These are phyloP conservation scores for Cryptoblepharus egeriae DNA, from an alignment of 2,797 vertebrate species.

Conservation along the genomic window DNA sequence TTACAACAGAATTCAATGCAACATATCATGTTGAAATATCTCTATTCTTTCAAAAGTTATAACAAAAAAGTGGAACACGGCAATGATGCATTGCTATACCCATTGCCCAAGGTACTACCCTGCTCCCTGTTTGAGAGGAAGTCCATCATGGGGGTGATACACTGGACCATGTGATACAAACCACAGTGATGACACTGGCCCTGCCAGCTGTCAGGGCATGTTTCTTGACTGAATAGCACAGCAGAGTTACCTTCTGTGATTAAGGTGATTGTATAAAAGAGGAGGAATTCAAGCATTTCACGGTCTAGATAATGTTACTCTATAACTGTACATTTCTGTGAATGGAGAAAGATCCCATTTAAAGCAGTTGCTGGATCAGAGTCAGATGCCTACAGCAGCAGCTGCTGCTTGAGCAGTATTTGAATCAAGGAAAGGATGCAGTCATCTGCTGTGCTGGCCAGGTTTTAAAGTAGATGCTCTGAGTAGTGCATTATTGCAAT, in stretches of 20 bases:
- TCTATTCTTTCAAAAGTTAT: too few species aligned
- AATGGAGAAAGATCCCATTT: not conserved
- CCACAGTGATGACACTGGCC: too few species aligned
- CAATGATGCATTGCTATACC: too few species aligned
- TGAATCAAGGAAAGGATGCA: not conserved
- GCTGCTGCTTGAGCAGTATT: conserved; percentile 4
- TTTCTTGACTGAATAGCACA: not conserved
- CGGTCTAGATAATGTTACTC: not conserved
- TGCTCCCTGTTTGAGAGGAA: too few species aligned
- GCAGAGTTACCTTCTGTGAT: not conserved
- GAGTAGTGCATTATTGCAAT: not conserved
- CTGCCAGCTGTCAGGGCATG: not conserved
- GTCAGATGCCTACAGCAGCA: conserved; percentile 1
- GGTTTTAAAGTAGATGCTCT: conserved; percentile 5
- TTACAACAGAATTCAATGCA: too few species aligned
- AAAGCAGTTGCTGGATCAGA: not conserved
- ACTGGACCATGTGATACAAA: too few species aligned
- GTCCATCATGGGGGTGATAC: too few species aligned
- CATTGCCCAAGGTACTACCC: too few species aligned
- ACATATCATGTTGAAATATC: too few species aligned
- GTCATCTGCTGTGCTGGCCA: not conserved
- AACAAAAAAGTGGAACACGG: too few species aligned
- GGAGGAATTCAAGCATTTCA: not conserved
- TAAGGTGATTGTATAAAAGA: conserved; percentile 1
- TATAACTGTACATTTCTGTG: too few species aligned